These are phyloP conservation scores for Rhombomys opimus DNA, from an alignment of 2,113 vertebrate species.

Conservation along the genomic window DNA sequence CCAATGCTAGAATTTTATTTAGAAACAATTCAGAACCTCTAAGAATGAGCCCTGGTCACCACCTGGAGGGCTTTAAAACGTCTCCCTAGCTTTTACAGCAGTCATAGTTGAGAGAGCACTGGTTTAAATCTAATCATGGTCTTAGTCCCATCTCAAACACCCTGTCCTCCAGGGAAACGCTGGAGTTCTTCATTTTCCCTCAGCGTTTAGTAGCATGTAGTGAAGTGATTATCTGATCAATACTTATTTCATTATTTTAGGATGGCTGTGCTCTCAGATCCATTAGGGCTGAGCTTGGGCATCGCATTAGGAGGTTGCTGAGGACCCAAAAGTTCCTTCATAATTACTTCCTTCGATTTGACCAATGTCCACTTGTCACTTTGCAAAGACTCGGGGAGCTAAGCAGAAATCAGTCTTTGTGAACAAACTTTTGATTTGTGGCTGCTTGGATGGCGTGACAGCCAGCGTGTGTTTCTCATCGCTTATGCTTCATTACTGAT, in stretches of 20 bases:
- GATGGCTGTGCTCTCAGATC: not conserved
- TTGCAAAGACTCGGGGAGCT: not conserved
- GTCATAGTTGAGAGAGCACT: not conserved
- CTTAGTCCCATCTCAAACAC: not conserved
- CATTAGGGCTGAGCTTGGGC: not conserved
- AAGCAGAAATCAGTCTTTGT: not conserved
- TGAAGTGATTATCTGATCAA: not conserved
- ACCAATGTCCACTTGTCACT: not conserved
- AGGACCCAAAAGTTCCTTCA: not conserved
- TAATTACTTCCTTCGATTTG: slow-evolving; percentile 30
- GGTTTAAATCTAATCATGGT: not conserved
- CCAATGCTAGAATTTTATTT: not conserved
- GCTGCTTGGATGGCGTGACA: not conserved
- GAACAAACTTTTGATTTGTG: not conserved
- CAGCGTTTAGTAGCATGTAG: not conserved
- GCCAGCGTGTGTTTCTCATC: not conserved
- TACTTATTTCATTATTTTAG: slow-evolving; percentile 46
- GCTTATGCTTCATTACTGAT: not conserved
- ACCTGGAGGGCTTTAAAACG: not conserved
- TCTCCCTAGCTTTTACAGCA: not conserved
- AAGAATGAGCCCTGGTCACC: not conserved
- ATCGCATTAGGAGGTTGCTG: slow-evolving; percentile 4
- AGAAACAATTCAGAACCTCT: not conserved
- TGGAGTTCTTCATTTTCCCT: not conserved
- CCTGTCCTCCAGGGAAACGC: not conserved